phyloP scores from a whole-genome alignment of 2,113 vertebrate species.

The Alectura lathami region DNA sequence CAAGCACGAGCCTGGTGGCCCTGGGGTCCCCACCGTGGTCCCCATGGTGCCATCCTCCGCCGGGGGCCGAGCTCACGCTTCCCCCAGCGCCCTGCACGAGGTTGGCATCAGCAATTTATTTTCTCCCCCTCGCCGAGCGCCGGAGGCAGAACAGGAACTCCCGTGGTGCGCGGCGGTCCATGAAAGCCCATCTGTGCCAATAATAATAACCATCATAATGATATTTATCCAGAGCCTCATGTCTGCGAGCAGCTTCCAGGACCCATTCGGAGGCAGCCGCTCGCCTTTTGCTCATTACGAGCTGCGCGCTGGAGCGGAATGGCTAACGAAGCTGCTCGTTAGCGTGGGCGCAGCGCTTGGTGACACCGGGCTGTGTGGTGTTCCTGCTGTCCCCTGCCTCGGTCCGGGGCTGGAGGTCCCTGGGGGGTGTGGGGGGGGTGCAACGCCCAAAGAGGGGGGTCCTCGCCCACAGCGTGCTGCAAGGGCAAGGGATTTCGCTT shows the following conservation, averaged over 20 bases:
- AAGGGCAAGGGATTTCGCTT: neutral
- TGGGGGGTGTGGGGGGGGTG: neutral
- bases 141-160: neutral
- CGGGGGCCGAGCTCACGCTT: rapidly evolving
- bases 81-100: rapidly evolving
- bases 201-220: neutral
- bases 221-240: neutral
- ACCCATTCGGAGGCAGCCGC: neutral
- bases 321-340: neutral
- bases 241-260: neutral
- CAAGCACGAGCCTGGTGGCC: too few species aligned
- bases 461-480: too few species aligned
- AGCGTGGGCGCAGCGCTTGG: neutral
- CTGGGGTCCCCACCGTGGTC: too few species aligned
- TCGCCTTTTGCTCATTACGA: neutral
- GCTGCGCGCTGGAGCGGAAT: neutral
- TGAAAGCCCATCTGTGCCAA: neutral
- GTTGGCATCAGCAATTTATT: neutral
- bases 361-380: neutral
- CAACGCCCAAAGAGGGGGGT: too few species aligned
- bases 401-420: neutral
- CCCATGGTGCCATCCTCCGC: too few species aligned
- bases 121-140: neutral
- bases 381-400: neutral
- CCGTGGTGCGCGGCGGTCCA: neutral